Base-by-base conservation (phyloP, 2,113 vertebrate species). In the Platichthys flesus region DNA sequence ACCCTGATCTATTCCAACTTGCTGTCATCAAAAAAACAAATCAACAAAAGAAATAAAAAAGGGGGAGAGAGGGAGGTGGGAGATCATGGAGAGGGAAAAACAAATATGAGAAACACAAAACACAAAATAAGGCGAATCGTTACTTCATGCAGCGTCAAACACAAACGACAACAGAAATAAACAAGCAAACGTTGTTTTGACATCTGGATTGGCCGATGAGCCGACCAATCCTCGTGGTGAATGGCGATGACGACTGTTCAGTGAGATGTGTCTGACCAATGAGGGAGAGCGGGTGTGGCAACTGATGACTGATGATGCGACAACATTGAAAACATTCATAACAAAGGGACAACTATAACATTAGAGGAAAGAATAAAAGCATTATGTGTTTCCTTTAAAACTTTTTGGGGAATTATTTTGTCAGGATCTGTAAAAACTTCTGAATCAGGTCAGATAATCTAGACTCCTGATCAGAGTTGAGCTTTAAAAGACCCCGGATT, bases 1-100 rank as follows among this genome's bases (percentile, higher is more conserved):
- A 91, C 95, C 96, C 93, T 96, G 96, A 95, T 97, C 96, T 94
- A 99, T 96, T 95, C 97, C 97, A 95, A 97, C 96, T 97, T 97
- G 95, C 98, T 99, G 94, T 94, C 61, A 90, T 96, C 94, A 95
- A 91, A 84, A 85, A 84, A 84, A 86, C 18, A 88, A 86, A 88
- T 20, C 37, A 81, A 69, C 51, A 15, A 60, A 72, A 74, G n/a
- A 56, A 56, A 56, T 4, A 56, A 56, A 56, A 67, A 78, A 74
- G 74, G 57, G 57, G 58, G 42, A 57, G 47, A 42, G 58, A 59
- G 74, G 74, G 2, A 67, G 81, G 87, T 45, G 71, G 85, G 85
- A 70, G 74, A 71, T 83, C 81, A 88, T 84, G 74, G 61, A 83
- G 78, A 77, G 35, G 49, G 68, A 31, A 49, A 2, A 76, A 63